Percentiles rank a stretch among this genome's conserved stretches.
Conservation (phyloP, 2,113 vertebrate genomes). For the Equus przewalskii region DNA sequence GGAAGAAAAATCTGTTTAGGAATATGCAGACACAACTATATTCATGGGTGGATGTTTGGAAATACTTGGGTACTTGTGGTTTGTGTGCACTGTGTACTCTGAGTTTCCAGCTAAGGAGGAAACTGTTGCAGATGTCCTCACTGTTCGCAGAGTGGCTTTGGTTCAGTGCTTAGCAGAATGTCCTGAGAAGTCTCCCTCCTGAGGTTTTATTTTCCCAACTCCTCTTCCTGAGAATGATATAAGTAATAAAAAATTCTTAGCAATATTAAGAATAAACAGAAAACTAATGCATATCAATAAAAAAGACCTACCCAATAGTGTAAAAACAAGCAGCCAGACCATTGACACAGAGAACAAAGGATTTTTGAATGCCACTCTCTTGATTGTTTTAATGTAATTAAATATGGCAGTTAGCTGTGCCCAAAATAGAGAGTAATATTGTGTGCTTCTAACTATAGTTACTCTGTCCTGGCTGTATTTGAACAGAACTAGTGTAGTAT, state of each 20-base stretch:
- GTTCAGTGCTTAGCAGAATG: not conserved
- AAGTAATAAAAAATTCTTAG: not conserved
- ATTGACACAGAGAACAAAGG: not conserved
- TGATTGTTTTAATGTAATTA: conserved; percentile 64
- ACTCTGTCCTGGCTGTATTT: conserved; percentile 55
- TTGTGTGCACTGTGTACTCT: not conserved
- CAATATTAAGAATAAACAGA: conserved; percentile 27
- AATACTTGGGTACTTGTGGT: not conserved
- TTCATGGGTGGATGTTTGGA: not conserved
- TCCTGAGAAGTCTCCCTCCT: conserved; percentile 19
- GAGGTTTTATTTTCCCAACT: not conserved
- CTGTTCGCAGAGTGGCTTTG: not conserved
- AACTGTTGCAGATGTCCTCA: not conserved
- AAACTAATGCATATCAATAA: not conserved
- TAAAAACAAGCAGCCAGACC: not conserved
- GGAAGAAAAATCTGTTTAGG: not conserved
- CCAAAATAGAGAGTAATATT: conserved; percentile 39
- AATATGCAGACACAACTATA: not conserved
- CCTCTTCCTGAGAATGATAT: not conserved
- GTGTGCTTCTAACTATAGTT: conserved; percentile 51
- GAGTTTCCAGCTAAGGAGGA: not conserved
- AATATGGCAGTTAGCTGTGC: conserved; percentile 29
- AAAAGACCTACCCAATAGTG: not conserved
- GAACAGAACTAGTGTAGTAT: conserved; percentile 60
- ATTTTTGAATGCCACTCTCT: conserved; percentile 48